Evolutionary conservation across 2,113 vertebrate species (phyloP), one percentile per base, ranked within the genome.

Genomic region (Telmatochromis sp.): DNA sequence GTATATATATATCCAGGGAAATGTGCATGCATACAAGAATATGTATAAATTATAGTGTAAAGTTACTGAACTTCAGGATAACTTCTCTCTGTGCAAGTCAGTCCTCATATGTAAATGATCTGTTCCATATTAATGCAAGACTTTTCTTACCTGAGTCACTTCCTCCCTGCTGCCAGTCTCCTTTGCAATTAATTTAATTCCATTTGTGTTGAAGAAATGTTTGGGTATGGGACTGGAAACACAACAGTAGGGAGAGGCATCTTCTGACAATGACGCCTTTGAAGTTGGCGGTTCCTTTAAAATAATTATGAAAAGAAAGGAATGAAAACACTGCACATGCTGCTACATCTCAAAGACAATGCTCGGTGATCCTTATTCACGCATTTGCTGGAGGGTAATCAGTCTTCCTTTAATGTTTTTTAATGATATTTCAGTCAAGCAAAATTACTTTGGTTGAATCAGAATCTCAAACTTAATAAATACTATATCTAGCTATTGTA

Each of bases 231-330:
- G 84, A 92, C 90, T 85, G 53, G 82, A 95, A 85, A 92, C 80
- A 65, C 87, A 68, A 75, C 88, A 90, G 90, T 87, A 86, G 75
- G 85, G 78, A 93, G 84, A 92, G 87, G 87, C 80, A 63, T 84
- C 91, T 92, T 92, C 84, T 49, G 70, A 91, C 87, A 89, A 63
- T 2, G n/a, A 60, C n/a, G 81, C 80, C 91, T 96, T 95, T 96
- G 95, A 96, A 95, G 95, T 92, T 87, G 80, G 47, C 15, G 28
- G 82, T 86, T 68, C 87, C 84, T 91, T 93, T 96, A 68, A 94
- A 95, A 96, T 93, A 96, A 95, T 94, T 85, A 95, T 95, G 92
- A 95, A 93, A 85, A 28, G 88, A 87, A 63, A 87, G 68, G 47
- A 79, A 85, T 55, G 68, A 86, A 85, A 89, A 86, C 80, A 57